These are phyloP conservation scores for Ichneumoninae sp. DNA, from an alignment of 2,888 invertebrate genomes.

Conservation along the genomic window DNA sequence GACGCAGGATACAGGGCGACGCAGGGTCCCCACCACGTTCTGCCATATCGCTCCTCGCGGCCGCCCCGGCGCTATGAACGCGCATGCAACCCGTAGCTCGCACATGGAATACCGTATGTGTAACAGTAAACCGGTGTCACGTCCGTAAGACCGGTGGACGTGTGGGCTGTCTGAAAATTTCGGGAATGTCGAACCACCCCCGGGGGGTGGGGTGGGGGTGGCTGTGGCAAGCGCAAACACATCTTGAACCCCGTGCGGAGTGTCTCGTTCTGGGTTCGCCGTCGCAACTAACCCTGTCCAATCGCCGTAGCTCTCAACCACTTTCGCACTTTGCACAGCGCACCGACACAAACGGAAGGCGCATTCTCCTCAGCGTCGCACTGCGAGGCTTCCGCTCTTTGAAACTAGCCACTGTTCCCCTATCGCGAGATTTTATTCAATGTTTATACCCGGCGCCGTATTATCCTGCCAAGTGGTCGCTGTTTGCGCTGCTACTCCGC, in stretches of 20 bases:
- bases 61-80: not conserved
- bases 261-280: constrained; percentile 48
- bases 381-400: constrained; percentile 15
- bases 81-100: constrained; percentile 21
- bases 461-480: constrained; percentile 52
- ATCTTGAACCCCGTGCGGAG: not conserved
- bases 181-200: constrained; percentile 66
- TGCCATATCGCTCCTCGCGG: not conserved
- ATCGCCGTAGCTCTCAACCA: constrained; percentile 20
- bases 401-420: constrained; percentile 23
- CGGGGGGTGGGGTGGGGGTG: constrained; percentile 13
- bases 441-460: constrained; percentile 58
- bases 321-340: constrained; percentile 22
- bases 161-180: constrained; percentile 65
- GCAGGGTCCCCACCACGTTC: constrained; percentile 13
- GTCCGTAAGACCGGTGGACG: constrained; percentile 54
- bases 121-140: constrained; percentile 47
- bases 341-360: constrained; percentile 3
- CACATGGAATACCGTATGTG: constrained; percentile 26
- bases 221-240: constrained; percentile 26
- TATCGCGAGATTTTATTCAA: constrained; percentile 27
- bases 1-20: constrained; percentile 13
- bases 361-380: constrained; percentile 13
- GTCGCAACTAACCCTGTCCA: constrained; percentile 19
- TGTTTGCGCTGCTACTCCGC: constrained; percentile 14